Base-by-base conservation (phyloP, 2,888 invertebrate species). In the Liopterus haemorrhoidalis region DNA sequence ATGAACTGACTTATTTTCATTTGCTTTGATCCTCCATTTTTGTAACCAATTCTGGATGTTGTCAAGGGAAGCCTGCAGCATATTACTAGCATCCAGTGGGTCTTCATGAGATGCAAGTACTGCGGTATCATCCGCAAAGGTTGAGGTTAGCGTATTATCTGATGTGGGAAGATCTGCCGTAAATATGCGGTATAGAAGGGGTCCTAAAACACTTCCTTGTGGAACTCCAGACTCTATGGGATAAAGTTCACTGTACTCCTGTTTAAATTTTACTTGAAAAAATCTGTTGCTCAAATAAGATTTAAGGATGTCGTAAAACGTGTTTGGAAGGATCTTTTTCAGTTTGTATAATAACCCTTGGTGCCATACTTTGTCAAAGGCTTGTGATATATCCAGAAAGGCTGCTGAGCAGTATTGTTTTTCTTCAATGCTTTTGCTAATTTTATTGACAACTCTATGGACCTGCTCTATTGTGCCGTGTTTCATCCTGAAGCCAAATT, bases 291-390 rank as follows among this genome's bases (percentile, higher is more conserved):
- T 41, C 2, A 51, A 37, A 15, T 54, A 50, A 1, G 50, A 50
- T 54, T 54, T 53, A 36, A 46, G 20, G 8, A 41, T 32, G 18
- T 46, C 38, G 36, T 41, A 52, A 39, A 21, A 41, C 8, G 32
- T 15, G 9, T 32, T n/a, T 35, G 50, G 51, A 14, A 49, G 28
- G 3, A 8, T 20, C 12, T 15, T 42, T n/a, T 32, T 54, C 52
- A 6, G 52, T 45, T 54, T 54, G 19, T 40, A 45, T 9, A 53
- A 27, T 6, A 52, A 42, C 6, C 54, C 54, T 22, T 39, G 35
- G 20, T 55, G 54, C 50, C 53, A 54, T 6, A 59, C 58, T 28
- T 47, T 55, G 36, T 59, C 57, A 39, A 59, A 59, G 3, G 57
- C 56, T 35, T 57, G 56, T 8, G 49, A 40, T 16, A 54, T 41